Conservation (phyloP, 2,113 vertebrate genomes). For the Arvicanthis niloticus region DNA sequence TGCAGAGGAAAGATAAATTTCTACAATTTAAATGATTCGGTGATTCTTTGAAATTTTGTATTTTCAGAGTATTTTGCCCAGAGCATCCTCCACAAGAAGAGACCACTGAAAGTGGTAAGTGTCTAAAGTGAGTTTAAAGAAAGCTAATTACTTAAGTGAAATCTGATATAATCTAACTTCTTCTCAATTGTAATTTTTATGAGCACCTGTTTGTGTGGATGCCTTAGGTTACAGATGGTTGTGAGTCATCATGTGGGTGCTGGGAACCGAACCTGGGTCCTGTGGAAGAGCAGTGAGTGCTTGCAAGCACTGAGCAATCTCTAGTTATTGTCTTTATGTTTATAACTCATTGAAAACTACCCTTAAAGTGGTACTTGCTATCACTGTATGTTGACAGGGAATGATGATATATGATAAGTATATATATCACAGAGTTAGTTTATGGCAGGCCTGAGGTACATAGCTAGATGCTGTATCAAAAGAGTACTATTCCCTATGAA, state of each 20-base stretch:
- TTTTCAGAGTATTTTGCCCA: slow-evolving; percentile 87
- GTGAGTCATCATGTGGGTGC: neutral
- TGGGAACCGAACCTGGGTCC: neutral
- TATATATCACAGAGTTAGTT: no score
- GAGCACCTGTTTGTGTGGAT: neutral
- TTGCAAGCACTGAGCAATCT: neutral
- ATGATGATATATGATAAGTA: no score
- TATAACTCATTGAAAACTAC: neutral
- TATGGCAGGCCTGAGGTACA: no score
- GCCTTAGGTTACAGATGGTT: neutral
- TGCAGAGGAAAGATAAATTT: neutral
- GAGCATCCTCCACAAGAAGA: slow-evolving; percentile 74
- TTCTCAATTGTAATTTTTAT: neutral
- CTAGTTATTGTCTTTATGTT: neutral
- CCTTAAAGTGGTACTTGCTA: no score
- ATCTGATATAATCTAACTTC: neutral
- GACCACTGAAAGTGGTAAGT: slow-evolving; percentile 57
- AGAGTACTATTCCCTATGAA: no score
- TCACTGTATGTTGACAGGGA: no score
- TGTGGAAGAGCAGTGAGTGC: neutral
- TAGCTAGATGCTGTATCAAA: no score
- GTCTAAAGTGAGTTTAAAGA: slow-evolving; percentile 54
- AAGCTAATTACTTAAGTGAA: slow-evolving; percentile 3
- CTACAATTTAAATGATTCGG: slow-evolving; percentile 48
- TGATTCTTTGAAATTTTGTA: slow-evolving; percentile 74